Evolutionary conservation across 2,888 invertebrate species (phyloP).

Genomic region (Brachyptera risi): DNA sequence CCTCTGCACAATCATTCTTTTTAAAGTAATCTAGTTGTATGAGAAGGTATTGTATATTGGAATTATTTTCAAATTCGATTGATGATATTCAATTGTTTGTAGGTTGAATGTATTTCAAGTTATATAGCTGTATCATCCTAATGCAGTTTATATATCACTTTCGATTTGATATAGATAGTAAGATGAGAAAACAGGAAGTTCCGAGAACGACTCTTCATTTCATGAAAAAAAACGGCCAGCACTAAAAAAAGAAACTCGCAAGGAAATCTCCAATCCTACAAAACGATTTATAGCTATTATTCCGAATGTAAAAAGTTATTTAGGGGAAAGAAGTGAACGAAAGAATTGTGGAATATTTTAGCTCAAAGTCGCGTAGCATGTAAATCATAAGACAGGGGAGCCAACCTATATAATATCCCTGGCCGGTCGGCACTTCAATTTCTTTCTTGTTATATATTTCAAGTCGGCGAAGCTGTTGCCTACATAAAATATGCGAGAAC

Average conservation of each 20-base stretch:
- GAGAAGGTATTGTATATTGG: too few relatives aligned
- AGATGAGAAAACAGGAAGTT: neutral
- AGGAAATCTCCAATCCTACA: constrained; percentile 22
- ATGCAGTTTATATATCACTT: too few relatives aligned
- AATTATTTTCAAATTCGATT: too few relatives aligned
- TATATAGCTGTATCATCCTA: too few relatives aligned
- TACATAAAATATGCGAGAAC: constrained; percentile 4
- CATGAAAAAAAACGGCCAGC: constrained; percentile 14
- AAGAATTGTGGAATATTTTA: constrained; percentile 15
- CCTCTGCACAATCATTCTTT: too few relatives aligned
- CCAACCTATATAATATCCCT: neutral
- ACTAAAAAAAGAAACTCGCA: constrained; percentile 14
- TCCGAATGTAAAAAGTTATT: constrained; percentile 17
- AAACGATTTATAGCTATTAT: constrained; percentile 23
- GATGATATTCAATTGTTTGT: too few relatives aligned
- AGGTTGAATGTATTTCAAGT: too few relatives aligned
- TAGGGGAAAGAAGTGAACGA: constrained; percentile 19
- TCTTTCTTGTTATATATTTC: constrained; percentile 3
- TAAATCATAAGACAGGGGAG: constrained; percentile 12
- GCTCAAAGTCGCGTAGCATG: constrained; percentile 14
- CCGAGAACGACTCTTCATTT: neutral
- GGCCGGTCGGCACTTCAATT: constrained; percentile 10
- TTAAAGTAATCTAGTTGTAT: too few relatives aligned
- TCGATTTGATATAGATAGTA: too few relatives aligned
- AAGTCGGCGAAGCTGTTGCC: neutral